Evolutionary conservation across 2,113 vertebrate species (phyloP).

Genomic region (Electrona antarctica): DNA sequence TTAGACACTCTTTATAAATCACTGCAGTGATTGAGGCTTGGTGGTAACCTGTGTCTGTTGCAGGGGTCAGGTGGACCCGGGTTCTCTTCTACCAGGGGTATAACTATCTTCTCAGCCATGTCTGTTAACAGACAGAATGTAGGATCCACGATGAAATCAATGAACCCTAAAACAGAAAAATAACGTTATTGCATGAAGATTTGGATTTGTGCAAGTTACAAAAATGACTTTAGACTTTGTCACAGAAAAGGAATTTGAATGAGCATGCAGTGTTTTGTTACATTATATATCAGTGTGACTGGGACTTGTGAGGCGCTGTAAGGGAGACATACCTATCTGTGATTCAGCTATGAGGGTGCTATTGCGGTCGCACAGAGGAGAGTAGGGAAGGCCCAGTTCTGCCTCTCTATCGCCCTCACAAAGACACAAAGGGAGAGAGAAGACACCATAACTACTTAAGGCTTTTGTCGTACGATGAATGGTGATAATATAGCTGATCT

Average conservation of each 20-base stretch:
- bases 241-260: not conserved
- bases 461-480: too few species aligned
- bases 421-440: constrained; percentile 57
- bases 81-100: constrained; percentile 85
- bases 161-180: constrained; percentile 82
- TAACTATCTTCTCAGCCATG: constrained; percentile 91
- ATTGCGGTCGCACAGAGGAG: constrained; percentile 89
- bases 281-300: constrained; percentile 6
- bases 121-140: constrained; percentile 93
- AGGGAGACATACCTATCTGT: constrained; percentile 84
- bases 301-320: constrained; percentile 22
- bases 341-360: constrained; percentile 89
- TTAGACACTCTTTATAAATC: too few species aligned
- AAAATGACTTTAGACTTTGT: not conserved
- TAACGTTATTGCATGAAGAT: not conserved
- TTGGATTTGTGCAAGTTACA: not conserved
- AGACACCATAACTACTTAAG: constrained; percentile 54
- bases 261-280: not conserved
- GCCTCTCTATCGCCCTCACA: constrained; percentile 89
- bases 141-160: constrained; percentile 95
- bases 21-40: too few species aligned
- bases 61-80: constrained; percentile 79
- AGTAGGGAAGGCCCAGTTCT: constrained; percentile 88
- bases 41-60: constrained; percentile 75
- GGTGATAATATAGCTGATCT: too few species aligned